These are phyloP conservation scores for Aromia moschata DNA, from an alignment of 2,888 invertebrate species.

Conservation along the genomic window DNA sequence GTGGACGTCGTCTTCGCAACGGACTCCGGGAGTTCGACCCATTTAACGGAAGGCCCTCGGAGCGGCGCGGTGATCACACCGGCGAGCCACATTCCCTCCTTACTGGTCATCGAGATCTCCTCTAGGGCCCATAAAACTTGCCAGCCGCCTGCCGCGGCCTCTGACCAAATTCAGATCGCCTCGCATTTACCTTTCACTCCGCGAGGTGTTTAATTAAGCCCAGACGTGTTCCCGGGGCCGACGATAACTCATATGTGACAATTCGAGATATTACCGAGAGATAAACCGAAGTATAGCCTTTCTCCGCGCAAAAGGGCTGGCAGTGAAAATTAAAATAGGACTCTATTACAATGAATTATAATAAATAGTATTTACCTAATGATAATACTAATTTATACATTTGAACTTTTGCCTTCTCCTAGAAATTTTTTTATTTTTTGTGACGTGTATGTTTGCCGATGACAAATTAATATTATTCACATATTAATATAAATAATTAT, in stretches of 20 bases:
- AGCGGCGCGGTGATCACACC: constrained; percentile 20
- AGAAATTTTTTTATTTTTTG: too few species aligned
- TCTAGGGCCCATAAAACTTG: constrained; percentile 28
- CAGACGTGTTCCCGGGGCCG: background rate
- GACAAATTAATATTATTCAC: too few species aligned
- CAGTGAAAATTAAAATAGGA: too few species aligned
- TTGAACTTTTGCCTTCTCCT: too few species aligned
- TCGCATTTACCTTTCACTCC: constrained; percentile 27
- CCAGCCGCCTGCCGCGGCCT: constrained; percentile 11
- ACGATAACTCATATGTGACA: constrained; percentile 6
- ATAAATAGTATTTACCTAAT: too few species aligned
- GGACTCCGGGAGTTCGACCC: constrained; percentile 21
- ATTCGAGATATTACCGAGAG: too few species aligned
- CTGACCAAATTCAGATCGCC: constrained; percentile 27
- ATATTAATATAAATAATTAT: too few species aligned
- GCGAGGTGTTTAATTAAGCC: constrained; percentile 23
- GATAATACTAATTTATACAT: too few species aligned
- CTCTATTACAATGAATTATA: too few species aligned
- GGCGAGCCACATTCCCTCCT: constrained; percentile 27
- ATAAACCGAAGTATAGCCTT: too few species aligned
- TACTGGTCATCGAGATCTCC: constrained; percentile 30
- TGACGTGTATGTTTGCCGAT: too few species aligned
- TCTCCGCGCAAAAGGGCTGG: too few species aligned
- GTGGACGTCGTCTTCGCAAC: constrained; percentile 19
- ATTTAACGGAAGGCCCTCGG: constrained; percentile 24